Conservation (phyloP, 2,888 invertebrate species). For the Phengaris arion region DNA sequence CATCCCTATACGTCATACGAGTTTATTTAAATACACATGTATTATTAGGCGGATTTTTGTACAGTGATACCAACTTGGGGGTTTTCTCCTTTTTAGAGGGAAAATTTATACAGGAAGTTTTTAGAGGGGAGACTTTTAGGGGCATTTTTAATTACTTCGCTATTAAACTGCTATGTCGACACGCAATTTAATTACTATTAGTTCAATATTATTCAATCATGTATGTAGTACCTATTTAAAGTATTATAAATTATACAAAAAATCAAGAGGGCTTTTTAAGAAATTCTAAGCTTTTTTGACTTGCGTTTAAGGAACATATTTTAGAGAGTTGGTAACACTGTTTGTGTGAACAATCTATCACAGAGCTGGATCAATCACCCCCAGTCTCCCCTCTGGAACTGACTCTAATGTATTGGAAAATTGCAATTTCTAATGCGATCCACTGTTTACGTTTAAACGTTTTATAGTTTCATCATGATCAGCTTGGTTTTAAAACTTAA, state of each 20-base stretch:
- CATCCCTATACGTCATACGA: constrained; percentile 33
- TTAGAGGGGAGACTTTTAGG: background rate
- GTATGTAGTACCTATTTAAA: no score
- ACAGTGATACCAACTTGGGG: constrained; percentile 29
- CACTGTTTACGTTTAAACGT: background rate
- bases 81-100: background rate
- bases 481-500: background rate
- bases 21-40: constrained; percentile 37
- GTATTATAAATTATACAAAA: no score
- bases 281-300: background rate
- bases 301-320: background rate
- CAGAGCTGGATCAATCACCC: constrained; percentile 38
- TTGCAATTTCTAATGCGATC: constrained; percentile 49
- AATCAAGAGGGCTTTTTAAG: no score
- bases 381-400: constrained; percentile 37
- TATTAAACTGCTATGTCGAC: background rate
- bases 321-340: background rate
- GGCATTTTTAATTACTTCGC: background rate
- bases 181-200: background rate
- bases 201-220: no score
- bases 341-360: constrained; percentile 9
- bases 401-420: constrained; percentile 67
- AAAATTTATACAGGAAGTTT: no score
- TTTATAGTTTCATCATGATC: constrained; percentile 9
- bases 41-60: constrained; percentile 39